Conservation (phyloP, 2,797 vertebrate genomes). For the Calcarius lapponicus region DNA sequence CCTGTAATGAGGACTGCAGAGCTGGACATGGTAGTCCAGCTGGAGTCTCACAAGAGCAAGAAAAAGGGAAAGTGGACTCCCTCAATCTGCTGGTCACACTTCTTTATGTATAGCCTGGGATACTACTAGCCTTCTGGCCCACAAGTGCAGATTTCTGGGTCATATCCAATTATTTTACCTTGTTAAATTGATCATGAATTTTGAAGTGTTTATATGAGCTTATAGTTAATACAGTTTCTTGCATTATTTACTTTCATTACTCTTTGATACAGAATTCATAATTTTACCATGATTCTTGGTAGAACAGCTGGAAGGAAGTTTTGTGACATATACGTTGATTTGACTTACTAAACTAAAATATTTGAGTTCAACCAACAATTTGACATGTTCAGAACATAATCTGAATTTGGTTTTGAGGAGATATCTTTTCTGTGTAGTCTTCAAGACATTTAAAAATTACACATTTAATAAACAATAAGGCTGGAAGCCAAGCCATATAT, state of each 20-base stretch:
- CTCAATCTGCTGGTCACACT: background rate
- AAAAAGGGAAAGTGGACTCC: background rate
- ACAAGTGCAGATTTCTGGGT: background rate
- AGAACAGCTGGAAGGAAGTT: background rate
- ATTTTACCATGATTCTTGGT: background rate
- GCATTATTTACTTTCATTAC: background rate
- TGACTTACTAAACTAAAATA: background rate
- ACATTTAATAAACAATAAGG: background rate
- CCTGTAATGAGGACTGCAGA: background rate
- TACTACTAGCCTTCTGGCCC: background rate
- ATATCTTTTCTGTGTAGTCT: background rate
- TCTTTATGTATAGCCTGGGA: background rate
- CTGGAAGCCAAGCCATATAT: background rate
- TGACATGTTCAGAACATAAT: background rate
- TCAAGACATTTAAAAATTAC: background rate
- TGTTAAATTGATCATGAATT: background rate
- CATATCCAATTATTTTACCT: background rate
- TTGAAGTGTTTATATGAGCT: background rate
- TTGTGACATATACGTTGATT: background rate
- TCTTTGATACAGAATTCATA: background rate
- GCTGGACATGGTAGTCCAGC: fast-evolving
- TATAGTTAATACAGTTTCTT: background rate
- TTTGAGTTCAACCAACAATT: background rate
- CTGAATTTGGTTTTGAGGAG: background rate
- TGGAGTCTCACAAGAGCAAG: background rate